Percentiles rank a stretch among this genome's conserved stretches.
phyloP scores from a whole-genome alignment of 2,797 vertebrate genomes.

The Sebastes cheni region DNA sequence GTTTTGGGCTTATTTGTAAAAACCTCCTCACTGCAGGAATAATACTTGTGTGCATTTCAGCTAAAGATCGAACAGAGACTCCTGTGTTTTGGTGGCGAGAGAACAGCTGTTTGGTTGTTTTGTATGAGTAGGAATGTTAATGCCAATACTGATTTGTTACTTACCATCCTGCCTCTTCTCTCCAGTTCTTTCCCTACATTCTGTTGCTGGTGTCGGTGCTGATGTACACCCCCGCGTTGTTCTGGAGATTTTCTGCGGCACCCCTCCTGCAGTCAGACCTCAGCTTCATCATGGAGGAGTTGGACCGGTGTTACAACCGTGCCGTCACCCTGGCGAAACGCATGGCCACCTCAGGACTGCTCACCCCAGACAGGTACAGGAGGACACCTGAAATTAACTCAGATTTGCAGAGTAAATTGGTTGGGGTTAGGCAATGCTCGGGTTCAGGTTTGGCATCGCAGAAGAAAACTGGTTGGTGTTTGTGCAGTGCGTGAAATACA shows the following conservation, averaged over 20 bases:
- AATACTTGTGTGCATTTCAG: background rate
- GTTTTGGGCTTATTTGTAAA: background rate
- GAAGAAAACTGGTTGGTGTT: background rate
- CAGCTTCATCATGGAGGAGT: constrained; percentile 94
- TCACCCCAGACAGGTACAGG: constrained; percentile 50
- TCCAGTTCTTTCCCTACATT: constrained; percentile 95
- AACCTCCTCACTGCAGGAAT: background rate
- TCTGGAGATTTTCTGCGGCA: constrained; percentile 90
- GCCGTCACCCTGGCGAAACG: constrained; percentile 90
- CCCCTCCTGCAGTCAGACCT: constrained; percentile 93
- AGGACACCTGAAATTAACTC: background rate
- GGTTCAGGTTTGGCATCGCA: background rate
- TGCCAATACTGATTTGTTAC: background rate
- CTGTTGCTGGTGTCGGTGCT: constrained; percentile 90
- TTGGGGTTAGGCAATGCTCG: no score
- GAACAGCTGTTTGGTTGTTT: background rate
- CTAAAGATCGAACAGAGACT: background rate
- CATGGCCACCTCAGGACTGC: constrained; percentile 51
- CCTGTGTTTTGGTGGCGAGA: background rate
- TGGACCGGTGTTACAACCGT: constrained; percentile 93
- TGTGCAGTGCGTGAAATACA: no score
- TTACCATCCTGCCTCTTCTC: background rate
- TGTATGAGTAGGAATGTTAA: background rate
- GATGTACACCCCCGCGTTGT: constrained; percentile 88
- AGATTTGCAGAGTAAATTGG: background rate